These are phyloP conservation scores for Conops quadrifasciatus DNA, from an alignment of 2,888 invertebrate species.

Conservation along the genomic window DNA sequence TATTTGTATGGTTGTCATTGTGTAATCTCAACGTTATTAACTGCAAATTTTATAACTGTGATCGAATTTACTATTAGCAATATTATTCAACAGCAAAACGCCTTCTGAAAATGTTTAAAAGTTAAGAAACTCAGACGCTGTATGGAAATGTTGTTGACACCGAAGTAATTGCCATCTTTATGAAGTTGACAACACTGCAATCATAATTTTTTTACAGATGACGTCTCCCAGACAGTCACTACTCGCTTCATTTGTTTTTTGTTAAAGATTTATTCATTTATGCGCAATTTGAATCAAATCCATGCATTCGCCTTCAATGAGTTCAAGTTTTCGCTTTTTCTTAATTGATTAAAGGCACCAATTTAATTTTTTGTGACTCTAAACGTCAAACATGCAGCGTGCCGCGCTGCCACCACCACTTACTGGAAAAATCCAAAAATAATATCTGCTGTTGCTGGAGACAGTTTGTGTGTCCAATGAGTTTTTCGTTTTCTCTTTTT, in stretches of 20 bases:
- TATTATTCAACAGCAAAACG: no score
- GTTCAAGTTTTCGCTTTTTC: conserved; percentile 4
- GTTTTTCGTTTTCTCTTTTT: no score
- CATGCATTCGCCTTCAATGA: conserved; percentile 10
- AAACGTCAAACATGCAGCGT: conserved; percentile 4
- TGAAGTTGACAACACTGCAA: conserved; percentile 22
- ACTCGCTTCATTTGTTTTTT: no score
- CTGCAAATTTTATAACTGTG: no score
- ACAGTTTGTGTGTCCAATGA: no score
- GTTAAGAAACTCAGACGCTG: not conserved
- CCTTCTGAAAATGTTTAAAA: not conserved
- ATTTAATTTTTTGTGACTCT: conserved; percentile 16
- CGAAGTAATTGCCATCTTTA: conserved; percentile 23
- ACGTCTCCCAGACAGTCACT: not conserved
- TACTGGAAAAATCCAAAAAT: conserved; percentile 32
- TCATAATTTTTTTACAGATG: not conserved
- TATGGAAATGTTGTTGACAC: conserved; percentile 18
- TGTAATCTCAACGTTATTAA: no score
- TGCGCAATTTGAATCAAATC: not conserved
- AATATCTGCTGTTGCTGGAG: conserved; percentile 27
- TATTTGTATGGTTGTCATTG: no score
- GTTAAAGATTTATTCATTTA: conserved; percentile 1
- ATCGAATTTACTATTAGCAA: no score
- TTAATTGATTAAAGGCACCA: conserved; percentile 10
- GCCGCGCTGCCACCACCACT: no score